Base-by-base conservation (phyloP, 2,797 vertebrate genomes). In the Nyctibius grandis region DNA sequence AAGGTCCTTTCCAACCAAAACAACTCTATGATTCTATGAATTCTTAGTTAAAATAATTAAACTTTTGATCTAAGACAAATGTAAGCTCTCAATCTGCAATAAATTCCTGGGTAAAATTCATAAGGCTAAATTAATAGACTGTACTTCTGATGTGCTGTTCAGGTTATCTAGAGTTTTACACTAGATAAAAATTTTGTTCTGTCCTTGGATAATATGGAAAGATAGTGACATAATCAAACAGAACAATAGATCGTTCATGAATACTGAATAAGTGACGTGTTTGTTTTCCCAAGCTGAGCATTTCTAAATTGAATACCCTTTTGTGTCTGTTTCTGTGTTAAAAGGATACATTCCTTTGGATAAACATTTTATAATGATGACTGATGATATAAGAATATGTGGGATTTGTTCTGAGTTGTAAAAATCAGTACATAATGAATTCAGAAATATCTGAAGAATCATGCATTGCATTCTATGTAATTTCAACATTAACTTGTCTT, bases 401-500 rank as follows among this genome's bases (percentile, higher is more conserved):
- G 33, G 50, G 64, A 78, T 83, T 82, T 92, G 20, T 80, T 94
- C 63, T 57, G 48, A 86, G 38, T 50, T 91, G 40, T 76, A 88
- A 95, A 91, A 95, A 74, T 74, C 40, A 53, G 18, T 85, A 33
- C 26, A 40, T 61, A 88, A 93, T 87, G 36, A 82, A 89, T 89
- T 78, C 67, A 85, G 51, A 91, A 94, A 51, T 81, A 88, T 75
- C 33, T 72, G 59, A 93, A 84, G 20, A 91, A 88, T 84, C 78
- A 81, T 68, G 16, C 13, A 60, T 82, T 72, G 11, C 40, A 40
- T 54, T 77, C 33, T n/a, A 19, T 34, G 23, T 25, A 34, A 64
- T 78, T 93, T 74, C 19, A 80, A 67, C 18, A 70, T 59, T 80
- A 51, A 36, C 23, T 70, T 80, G 10, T 56, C 12, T 77, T 91